These are phyloP conservation scores for Crepidodera aurea DNA, from an alignment of 2,888 invertebrate species.

Conservation along the genomic window DNA sequence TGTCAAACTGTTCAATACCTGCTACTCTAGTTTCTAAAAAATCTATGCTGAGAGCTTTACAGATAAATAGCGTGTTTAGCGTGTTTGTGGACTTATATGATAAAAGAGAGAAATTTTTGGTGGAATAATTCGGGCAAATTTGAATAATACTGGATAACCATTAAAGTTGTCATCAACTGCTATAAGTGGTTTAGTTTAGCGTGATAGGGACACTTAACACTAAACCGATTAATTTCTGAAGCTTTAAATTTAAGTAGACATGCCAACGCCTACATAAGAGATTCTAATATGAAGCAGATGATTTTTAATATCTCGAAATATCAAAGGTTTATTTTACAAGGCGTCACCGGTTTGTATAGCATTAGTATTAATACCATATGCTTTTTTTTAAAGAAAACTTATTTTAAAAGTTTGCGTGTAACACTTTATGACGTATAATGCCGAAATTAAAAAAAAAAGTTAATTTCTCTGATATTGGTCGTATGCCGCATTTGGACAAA, in stretches of 20 bases:
- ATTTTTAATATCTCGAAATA: constrained; percentile 22
- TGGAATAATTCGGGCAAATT: not conserved
- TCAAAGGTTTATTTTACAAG: constrained; percentile 5
- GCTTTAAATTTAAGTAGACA: constrained; percentile 37
- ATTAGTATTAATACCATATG: not conserved
- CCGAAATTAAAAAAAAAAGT: too few relatives aligned
- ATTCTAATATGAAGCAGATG: constrained; percentile 33
- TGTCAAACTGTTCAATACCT: too few relatives aligned
- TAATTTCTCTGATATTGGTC: too few relatives aligned
- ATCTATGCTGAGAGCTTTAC: too few relatives aligned
- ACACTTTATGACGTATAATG: too few relatives aligned
- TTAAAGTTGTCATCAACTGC: constrained; percentile 39
- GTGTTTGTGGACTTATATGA: too few relatives aligned
- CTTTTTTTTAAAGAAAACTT: too few relatives aligned
- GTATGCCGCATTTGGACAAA: too few relatives aligned
- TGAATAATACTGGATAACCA: constrained; percentile 19
- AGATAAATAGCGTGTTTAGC: too few relatives aligned
- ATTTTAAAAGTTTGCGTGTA: too few relatives aligned
- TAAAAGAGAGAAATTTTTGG: too few relatives aligned
- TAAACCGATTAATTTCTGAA: constrained; percentile 39
- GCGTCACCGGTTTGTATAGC: not conserved
- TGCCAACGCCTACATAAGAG: constrained; percentile 26
- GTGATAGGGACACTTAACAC: constrained; percentile 40
- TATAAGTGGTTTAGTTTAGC: constrained; percentile 46
- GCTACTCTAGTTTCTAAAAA: too few relatives aligned